phyloP scores from a whole-genome alignment of 1,140 invertebrate genomes.

The Copidosoma floridanum region DNA sequence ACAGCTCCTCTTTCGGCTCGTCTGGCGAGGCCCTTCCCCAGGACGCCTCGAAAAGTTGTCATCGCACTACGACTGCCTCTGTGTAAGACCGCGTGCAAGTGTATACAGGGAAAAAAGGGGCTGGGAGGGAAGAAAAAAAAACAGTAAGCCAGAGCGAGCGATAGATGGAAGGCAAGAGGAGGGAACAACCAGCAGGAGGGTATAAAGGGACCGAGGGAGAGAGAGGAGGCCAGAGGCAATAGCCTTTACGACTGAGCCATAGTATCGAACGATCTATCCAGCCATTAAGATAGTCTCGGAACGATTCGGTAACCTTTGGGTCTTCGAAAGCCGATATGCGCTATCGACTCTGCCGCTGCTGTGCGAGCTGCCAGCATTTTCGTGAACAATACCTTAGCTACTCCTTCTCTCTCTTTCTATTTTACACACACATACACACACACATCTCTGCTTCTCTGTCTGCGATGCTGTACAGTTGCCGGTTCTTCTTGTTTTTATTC shows the following conservation, averaged over 20 bases:
- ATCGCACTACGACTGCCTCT: neutral
- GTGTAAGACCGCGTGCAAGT: neutral
- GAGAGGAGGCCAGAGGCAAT: conserved; percentile 44
- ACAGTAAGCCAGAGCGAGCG: too few species aligned
- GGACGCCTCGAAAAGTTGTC: conserved; percentile 10
- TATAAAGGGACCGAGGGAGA: too few species aligned
- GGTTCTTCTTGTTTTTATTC: conserved; percentile 30
- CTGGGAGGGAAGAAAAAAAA: neutral
- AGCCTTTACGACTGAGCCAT: conserved; percentile 58
- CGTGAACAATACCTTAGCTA: conserved; percentile 39
- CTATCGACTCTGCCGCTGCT: conserved; percentile 50
- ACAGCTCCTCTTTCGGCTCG: conserved; percentile 30
- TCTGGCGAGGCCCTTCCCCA: neutral
- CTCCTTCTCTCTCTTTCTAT: conserved; percentile 8
- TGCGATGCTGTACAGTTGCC: neutral
- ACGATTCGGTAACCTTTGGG: conserved; percentile 59
- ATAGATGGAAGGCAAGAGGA: neutral
- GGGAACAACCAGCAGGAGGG: conserved; percentile 12
- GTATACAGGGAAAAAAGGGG: neutral
- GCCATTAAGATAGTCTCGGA: conserved; percentile 58
- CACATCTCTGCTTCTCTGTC: conserved; percentile 8
- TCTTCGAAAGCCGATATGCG: conserved; percentile 55
- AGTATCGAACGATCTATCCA: conserved; percentile 59
- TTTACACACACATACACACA: neutral
- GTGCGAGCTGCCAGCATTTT: conserved; percentile 39